Conservation (phyloP, 2,113 vertebrate species). For the Tachycineta bicolor region DNA sequence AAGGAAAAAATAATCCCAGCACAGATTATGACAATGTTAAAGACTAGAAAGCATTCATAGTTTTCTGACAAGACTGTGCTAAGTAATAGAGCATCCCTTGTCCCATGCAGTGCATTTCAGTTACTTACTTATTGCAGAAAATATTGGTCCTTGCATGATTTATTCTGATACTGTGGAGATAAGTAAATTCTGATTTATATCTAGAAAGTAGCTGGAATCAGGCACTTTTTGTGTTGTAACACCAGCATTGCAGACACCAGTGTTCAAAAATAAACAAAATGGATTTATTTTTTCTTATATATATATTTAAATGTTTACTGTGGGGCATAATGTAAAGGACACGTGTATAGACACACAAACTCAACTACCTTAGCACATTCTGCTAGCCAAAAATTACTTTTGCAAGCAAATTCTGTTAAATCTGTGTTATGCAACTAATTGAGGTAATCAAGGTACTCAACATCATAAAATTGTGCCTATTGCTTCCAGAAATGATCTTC, state of each 20-base stretch:
- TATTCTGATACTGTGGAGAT: neutral
- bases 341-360: neutral
- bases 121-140: neutral
- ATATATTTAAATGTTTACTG: neutral
- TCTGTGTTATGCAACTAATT: slow-evolving; percentile 26
- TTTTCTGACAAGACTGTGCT: neutral
- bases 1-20: neutral
- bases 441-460: slow-evolving; percentile 43
- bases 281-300: neutral
- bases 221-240: neutral
- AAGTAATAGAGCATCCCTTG: neutral
- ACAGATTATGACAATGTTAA: neutral
- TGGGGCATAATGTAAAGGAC: neutral
- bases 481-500: slow-evolving; percentile 43
- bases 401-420: neutral
- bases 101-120: neutral
- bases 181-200: neutral
- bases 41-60: neutral
- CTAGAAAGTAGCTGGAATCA: neutral
- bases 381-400: neutral
- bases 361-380: neutral
- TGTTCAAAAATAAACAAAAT: neutral
- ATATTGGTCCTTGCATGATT: neutral
- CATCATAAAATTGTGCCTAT: slow-evolving; percentile 24
- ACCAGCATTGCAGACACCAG: neutral